phyloP scores from a whole-genome alignment of 2,113 vertebrate genomes.

The Cyphomyrus discorhynchus region DNA sequence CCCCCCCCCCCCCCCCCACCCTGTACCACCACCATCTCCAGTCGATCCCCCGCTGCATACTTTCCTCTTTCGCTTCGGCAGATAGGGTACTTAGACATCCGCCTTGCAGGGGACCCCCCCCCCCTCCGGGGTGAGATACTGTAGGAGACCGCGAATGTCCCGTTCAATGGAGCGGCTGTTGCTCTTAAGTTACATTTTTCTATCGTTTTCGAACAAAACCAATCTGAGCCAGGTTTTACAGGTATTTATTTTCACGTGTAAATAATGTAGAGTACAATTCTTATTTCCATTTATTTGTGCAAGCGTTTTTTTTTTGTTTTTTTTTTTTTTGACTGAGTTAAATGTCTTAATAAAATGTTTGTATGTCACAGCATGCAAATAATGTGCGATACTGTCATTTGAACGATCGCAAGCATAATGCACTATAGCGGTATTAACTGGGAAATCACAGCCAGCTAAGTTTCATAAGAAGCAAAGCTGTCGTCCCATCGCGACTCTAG shows the following conservation, averaged over 20 bases:
- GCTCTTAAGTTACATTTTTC: not conserved
- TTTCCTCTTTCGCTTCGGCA: not conserved
- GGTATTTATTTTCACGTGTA: constrained; percentile 71
- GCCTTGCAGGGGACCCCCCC: not conserved
- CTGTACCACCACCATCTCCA: not conserved
- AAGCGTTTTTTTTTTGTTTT: constrained; percentile 54
- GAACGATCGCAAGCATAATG: constrained; percentile 66
- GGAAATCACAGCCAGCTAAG: constrained; percentile 35
- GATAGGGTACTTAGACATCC: not conserved
- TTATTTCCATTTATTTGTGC: constrained; percentile 43
- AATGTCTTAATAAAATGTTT: constrained; percentile 81
- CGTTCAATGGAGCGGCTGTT: constrained; percentile 1
- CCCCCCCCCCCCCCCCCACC: not conserved
- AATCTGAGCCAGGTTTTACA: constrained; percentile 67
- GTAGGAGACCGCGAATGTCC: not conserved
- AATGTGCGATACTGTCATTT: constrained; percentile 68
- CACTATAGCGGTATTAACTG: constrained; percentile 69
- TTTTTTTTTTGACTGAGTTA: constrained; percentile 65
- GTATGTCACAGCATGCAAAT: constrained; percentile 91
- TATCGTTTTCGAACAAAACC: constrained; percentile 2
- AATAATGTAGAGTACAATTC: constrained; percentile 62
- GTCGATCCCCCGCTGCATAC: not conserved
- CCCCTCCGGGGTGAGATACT: not conserved
- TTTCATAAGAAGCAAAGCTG: constrained; percentile 63
- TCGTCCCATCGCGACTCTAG: constrained; percentile 52